Conservation (phyloP, 2,888 invertebrate species). For the Saturnia pavonia region DNA sequence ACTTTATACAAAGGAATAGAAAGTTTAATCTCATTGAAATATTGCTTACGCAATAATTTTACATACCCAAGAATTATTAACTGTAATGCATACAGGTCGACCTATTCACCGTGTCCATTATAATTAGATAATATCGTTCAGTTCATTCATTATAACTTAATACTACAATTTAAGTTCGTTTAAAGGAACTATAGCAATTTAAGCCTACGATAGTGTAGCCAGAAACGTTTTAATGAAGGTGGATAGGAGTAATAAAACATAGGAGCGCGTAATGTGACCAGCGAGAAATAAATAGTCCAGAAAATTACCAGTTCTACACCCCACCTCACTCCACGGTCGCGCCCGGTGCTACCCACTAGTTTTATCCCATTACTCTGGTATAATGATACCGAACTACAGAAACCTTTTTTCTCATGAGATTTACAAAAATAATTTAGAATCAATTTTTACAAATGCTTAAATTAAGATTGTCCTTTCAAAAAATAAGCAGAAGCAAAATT, state of each 20-base stretch:
- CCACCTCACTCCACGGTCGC: slow-evolving; percentile 20
- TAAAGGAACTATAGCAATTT: slow-evolving; percentile 8
- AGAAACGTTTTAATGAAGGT: slow-evolving; percentile 36
- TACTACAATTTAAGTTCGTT: slow-evolving; percentile 3
- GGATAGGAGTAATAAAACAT: slow-evolving; percentile 41
- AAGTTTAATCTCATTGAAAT: too few relatives aligned
- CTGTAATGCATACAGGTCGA: too few relatives aligned
- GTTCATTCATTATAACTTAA: neutral
- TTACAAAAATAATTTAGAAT: neutral
- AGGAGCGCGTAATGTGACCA: slow-evolving; percentile 55
- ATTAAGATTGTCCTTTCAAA: neutral
- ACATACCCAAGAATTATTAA: too few relatives aligned
- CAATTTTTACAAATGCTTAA: neutral
- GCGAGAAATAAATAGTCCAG: slow-evolving; percentile 64
- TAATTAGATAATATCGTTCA: too few relatives aligned
- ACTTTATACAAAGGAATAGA: too few relatives aligned
- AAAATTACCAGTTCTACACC: slow-evolving; percentile 50
- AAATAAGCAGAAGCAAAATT: too few relatives aligned
- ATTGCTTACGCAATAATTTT: too few relatives aligned
- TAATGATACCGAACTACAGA: slow-evolving; percentile 14
- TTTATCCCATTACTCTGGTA: slow-evolving; percentile 19
- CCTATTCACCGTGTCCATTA: too few relatives aligned
- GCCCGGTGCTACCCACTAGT: slow-evolving; percentile 16
- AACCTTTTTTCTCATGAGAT: neutral
- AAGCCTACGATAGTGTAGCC: slow-evolving; percentile 8